Base-by-base conservation (phyloP, 2,113 vertebrate species). In the Sander vitreus region DNA sequence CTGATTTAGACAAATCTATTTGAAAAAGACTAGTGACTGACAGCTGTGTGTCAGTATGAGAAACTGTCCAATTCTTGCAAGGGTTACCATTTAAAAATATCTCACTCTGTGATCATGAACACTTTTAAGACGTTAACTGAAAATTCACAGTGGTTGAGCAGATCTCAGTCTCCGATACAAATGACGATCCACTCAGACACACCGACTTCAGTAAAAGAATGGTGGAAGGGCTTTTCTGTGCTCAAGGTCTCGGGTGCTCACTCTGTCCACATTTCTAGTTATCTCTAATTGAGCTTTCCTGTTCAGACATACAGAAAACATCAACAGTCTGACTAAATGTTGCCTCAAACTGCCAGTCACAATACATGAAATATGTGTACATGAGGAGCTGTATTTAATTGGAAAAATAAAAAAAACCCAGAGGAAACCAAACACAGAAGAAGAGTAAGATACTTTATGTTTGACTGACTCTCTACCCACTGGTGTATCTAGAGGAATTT, bases 191-290 rank as follows among this genome's bases (percentile, higher is more conserved):
- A 36, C 73, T 62, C 16, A n/a, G 43, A 70, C 67, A 0, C 51
- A 55, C 30, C 5, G 39, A 54, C 12, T 43, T 6, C 13, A 25
- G 8, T 55, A 54, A 65, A 65, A 64, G 51, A 84, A 77, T 16
- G 9, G 39, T 33, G 39, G 27, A 59, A 62, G 16, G 16, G 18
- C 19, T 76, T 48, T 62, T 75, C 39, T 39, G n/a, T 53, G 39
- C 67, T 84, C 85, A 92, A 91, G 88, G 85, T 76, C 78, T 77
- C 33, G 9, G 19, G 6, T 11, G n/a, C 58, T 63, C 48, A 71
- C 55, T 55, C 53, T 65, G 65, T 73, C 33, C 59, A 55, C 69
- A 80, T 74, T 73, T 78, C 23, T 72, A 78, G 55, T 85, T 66
- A 74, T 87, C 67, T 81, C 30, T 45, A 55, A 81, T 83, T 27